Conservation (phyloP, 2,113 vertebrate species). For the Progne subis region DNA sequence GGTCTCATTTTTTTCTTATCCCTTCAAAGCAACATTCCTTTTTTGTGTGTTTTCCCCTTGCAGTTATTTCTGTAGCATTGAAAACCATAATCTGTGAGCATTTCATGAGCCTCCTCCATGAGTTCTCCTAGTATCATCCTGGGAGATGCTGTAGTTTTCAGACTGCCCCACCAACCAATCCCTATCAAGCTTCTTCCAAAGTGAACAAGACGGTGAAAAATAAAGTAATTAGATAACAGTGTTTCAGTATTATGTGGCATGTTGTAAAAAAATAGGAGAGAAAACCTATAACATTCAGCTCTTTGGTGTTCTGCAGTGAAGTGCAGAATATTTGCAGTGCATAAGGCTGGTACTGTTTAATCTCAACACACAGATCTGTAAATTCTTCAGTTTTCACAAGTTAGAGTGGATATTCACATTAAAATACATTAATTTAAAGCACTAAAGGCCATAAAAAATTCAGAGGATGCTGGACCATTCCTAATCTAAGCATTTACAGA, state of each 20-base stretch:
- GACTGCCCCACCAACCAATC: background rate
- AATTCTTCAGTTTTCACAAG: background rate
- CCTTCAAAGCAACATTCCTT: background rate
- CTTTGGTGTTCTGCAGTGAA: background rate
- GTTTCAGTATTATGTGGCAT: background rate
- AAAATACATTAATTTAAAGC: background rate
- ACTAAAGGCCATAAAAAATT: background rate
- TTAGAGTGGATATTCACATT: background rate
- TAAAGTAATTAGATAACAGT: slow-evolving; percentile 4
- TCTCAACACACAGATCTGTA: background rate
- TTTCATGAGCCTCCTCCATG: slow-evolving; percentile 7
- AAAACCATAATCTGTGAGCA: background rate
- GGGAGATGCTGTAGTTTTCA: background rate
- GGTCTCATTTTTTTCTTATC: background rate
- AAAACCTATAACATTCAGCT: background rate
- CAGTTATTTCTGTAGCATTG: background rate
- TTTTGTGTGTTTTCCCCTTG: background rate
- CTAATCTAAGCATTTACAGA: background rate
- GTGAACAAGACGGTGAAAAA: slow-evolving; percentile 14
- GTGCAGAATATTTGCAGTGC: background rate
- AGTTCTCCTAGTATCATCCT: background rate
- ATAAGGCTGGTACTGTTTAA: background rate
- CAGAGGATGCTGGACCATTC: background rate
- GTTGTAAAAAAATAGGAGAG: background rate
- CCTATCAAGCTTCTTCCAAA: background rate